Conservation (phyloP, 2,113 vertebrate genomes). For the Pseudolaguvia tuberculata region DNA sequence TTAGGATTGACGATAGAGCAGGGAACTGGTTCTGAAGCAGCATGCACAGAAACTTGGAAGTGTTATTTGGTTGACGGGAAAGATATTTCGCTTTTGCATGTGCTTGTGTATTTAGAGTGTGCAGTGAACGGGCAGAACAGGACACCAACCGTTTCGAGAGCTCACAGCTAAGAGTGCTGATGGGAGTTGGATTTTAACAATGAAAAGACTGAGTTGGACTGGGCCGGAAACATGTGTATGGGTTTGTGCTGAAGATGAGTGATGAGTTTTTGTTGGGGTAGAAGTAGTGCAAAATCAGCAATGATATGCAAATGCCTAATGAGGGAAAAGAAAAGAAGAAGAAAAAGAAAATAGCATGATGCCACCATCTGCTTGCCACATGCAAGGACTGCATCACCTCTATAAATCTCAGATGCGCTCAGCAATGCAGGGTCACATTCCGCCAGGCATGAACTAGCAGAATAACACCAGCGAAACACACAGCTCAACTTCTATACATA, state of each 20-base stretch:
- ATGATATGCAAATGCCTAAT: conserved; percentile 48
- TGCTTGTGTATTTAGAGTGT: conserved; percentile 31
- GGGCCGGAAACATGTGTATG: conserved; percentile 15
- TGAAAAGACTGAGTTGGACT: conserved; percentile 27
- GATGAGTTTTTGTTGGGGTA: conserved; percentile 37
- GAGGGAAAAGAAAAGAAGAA: conserved; percentile 46
- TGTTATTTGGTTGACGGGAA: conserved; percentile 39
- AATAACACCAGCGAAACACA: conserved; percentile 56
- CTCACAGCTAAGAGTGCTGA: conserved; percentile 16
- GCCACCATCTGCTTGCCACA: conserved; percentile 75
- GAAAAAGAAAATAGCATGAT: conserved; percentile 50
- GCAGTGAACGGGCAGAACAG: conserved; percentile 15
- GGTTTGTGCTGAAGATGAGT: conserved; percentile 17
- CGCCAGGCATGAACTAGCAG: conserved; percentile 58
- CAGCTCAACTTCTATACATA: conserved; percentile 35
- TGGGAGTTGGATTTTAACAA: conserved; percentile 24
- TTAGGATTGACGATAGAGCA: conserved; percentile 1
- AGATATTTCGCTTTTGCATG: conserved; percentile 30
- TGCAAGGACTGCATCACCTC: conserved; percentile 69
- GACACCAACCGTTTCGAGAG: conserved; percentile 31
- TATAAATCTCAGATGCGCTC: conserved; percentile 71
- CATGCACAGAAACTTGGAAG: not conserved
- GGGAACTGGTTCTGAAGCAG: not conserved
- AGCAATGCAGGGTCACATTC: conserved; percentile 68
- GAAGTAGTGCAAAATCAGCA: conserved; percentile 47